phyloP scores from a whole-genome alignment of 2,888 invertebrate species.

The Cantharis flavilabris region DNA sequence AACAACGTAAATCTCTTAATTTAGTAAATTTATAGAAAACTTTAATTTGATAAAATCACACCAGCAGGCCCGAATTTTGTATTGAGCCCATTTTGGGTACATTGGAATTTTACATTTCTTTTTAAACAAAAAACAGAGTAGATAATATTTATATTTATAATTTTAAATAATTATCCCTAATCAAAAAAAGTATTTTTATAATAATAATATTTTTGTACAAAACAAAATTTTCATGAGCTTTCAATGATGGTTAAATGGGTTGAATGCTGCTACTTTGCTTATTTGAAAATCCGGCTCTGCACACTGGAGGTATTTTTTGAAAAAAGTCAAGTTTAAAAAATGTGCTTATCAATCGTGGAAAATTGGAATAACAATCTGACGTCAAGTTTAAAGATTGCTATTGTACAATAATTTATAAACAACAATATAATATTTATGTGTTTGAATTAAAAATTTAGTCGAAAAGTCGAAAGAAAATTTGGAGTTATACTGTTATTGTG shows the following conservation, averaged over 20 bases:
- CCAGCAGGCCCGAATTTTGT: too few species aligned
- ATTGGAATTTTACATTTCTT: too few species aligned
- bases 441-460: neutral
- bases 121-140: too few species aligned
- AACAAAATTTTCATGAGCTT: too few species aligned
- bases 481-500: neutral
- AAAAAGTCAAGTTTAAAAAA: neutral
- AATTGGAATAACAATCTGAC: neutral
- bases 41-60: neutral
- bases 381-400: neutral
- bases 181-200: too few species aligned
- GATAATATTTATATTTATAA: too few species aligned
- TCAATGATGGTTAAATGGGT: too few species aligned
- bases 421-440: neutral
- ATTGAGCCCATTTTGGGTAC: too few species aligned
- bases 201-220: too few species aligned
- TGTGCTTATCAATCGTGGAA: neutral
- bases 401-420: neutral
- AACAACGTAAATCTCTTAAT: neutral
- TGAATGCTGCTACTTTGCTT: too few species aligned
- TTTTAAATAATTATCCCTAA: too few species aligned
- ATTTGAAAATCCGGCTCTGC: too few species aligned
- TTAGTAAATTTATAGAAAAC: neutral
- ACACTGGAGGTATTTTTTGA: neutral
- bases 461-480: neutral